Base-by-base conservation (phyloP, 2,888 invertebrate species). In the Drosophila formosana region DNA sequence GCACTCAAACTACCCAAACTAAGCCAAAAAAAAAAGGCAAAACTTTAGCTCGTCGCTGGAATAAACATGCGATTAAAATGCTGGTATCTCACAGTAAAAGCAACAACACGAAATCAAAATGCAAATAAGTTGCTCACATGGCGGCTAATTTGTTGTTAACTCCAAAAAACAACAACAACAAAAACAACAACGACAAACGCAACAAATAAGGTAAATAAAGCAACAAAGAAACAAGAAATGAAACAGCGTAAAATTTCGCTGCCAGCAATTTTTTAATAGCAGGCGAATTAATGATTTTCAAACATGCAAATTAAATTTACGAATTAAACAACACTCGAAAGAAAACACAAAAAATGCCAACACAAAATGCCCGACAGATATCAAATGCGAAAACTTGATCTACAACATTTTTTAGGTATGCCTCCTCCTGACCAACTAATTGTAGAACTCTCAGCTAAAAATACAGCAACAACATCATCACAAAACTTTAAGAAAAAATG, bases 251-350 rank as follows among this genome's bases (percentile, higher is more conserved):
- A 70, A 71, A 78, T 80, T 71, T 79, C 64, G 81, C 78, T 71
- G 66, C 46, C 50, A 50, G 66, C 64, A 69, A 43, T 61, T 72
- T 41, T 80, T 78, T 72, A 72, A 75, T 72, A 64, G 79, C 78
- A 47, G 49, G 53, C 72, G 57, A 81, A 75, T 81, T 80, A 79
- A 82, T 75, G 72, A 78, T 75, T 82, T 79, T 72, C 61, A 78
- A 82, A 78, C 70, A 82, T 78, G 80, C 72, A 81, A 80, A 80
- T 81, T 81, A 82, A 75, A 69, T 71, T 66, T 55, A 28, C 30
- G 52, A 78, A 67, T 61, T 45, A 50, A 68, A 62, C 47, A 66
- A 52, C 57, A 63, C 23, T 50, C 52, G 41, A 55, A 75, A 55
- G 58, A 64, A 66, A 69, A 72, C 37, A 18, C 41, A 51, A 34